Evolutionary conservation across 2,888 invertebrate genomes (phyloP), one percentile per base, ranked within the genome.

Genomic region (Macrophya alboannulata): DNA sequence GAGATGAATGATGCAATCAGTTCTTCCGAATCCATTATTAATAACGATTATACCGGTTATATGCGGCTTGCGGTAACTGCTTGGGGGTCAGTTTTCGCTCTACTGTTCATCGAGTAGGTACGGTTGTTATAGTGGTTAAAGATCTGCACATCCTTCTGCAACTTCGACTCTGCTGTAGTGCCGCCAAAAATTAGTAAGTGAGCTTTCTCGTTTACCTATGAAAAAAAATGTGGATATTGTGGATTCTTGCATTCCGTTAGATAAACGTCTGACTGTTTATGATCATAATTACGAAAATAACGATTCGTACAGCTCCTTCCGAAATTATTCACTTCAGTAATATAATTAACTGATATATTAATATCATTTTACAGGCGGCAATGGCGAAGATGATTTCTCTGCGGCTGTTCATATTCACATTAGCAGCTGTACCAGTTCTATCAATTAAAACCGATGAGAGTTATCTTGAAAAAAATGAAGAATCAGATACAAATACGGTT

Each of bases 351-450:
- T 62, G 21, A 12, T 62, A 25, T 12, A 68, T 68, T 68, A 1
- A 68, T 68, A 17, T 68, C 31, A 68, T 37, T 17, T 37, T 68
- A 37, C 12, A 68, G 68, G 37, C 37, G 68, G 68, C 37, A 17
- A 68, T 31, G 37, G 8, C 68, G 37, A 68, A 25, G 68, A 68
- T 68, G 68, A 37, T 68, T 37, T 25, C 17, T 37, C 37, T 17
- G 31, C 15, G 37, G 68, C 68, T 68, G 68, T 37, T 68, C 25
- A 17, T 68, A 37, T 68, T 68, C 68, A 37, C 37, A 68, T 68
- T 37, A 12, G 68, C 17, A 17, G 37, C 17, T 37, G 68, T 37
- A 37, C 37, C 31, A 8, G 68, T 68, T 12, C 15, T 37, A 12
- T 37, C 68, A 37, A 1, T 9, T 25, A 1, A 0, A 12, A 4